Conservation (phyloP, 2,888 invertebrate species). For the Trissonchulus sp. region DNA sequence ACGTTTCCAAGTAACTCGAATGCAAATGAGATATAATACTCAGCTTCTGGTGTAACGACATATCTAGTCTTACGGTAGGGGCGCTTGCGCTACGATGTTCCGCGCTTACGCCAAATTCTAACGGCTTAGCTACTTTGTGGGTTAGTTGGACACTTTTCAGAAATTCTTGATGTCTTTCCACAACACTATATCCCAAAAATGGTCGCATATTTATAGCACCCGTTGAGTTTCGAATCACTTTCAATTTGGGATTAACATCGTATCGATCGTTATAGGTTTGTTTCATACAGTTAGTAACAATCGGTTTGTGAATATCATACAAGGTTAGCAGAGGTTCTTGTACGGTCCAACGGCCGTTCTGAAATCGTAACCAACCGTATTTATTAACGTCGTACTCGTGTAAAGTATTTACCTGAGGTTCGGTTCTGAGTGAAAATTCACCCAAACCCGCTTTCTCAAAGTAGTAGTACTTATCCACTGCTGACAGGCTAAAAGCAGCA, state of each 20-base stretch:
- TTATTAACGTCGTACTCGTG: conserved; percentile 19
- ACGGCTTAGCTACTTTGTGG: not conserved
- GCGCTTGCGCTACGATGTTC: conserved; percentile 15
- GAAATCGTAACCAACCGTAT: conserved; percentile 19
- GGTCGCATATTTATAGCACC: conserved; percentile 6
- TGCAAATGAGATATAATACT: conserved; percentile 23
- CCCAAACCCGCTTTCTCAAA: not conserved
- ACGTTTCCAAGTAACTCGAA: conserved; percentile 17
- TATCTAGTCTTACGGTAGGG: conserved; percentile 18
- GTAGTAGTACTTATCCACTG: conserved; percentile 18
- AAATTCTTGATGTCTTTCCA: not conserved
- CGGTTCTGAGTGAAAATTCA: not conserved
- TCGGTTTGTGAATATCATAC: conserved; percentile 21
- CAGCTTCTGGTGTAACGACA: conserved; percentile 19
- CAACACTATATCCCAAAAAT: conserved; percentile 16
- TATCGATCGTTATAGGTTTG: conserved; percentile 24
- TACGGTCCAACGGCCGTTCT: not conserved
- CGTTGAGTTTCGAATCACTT: conserved; percentile 21
- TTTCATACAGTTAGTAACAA: not conserved
- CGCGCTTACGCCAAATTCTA: not conserved
- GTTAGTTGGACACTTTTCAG: not conserved
- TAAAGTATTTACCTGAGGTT: conserved; percentile 8
- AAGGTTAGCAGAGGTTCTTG: conserved; percentile 7
- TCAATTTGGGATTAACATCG: conserved; percentile 16
- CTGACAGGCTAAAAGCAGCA: conserved; percentile 18